phyloP scores from a whole-genome alignment of 2,888 invertebrate species.

The Junonia oenone region DNA sequence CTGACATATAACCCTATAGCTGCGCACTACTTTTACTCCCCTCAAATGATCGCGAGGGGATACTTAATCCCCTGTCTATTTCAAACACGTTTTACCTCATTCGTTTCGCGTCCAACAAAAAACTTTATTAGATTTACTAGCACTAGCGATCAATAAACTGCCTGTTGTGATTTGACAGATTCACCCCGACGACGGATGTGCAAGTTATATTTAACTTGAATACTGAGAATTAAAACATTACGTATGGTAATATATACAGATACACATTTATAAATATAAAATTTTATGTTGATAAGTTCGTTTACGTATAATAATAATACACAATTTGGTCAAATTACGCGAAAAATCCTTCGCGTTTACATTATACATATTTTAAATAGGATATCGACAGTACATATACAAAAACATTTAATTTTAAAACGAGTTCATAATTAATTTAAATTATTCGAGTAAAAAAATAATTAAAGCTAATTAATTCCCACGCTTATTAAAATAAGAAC shows the following conservation, averaged over 20 bases:
- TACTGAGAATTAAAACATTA: background rate
- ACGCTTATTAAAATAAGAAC: slow-evolving; percentile 25
- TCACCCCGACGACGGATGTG: slow-evolving; percentile 30
- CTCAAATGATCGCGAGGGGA: slow-evolving; percentile 55
- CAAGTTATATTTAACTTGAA: background rate
- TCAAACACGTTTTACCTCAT: slow-evolving; percentile 79
- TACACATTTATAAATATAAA: background rate
- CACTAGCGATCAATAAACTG: slow-evolving; percentile 58
- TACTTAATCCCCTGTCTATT: slow-evolving; percentile 78
- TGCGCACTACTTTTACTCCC: slow-evolving; percentile 38
- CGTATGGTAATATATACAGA: background rate
- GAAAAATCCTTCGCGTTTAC: background rate
- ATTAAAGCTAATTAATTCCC: slow-evolving; percentile 27
- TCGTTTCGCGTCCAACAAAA: slow-evolving; percentile 73
- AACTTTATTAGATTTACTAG: slow-evolving; percentile 72
- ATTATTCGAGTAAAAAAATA: slow-evolving; percentile 14
- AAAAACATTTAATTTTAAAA: background rate
- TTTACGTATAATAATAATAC: background rate
- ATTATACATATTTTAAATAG: background rate
- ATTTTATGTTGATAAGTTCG: background rate
- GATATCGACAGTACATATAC: background rate
- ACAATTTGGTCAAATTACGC: background rate
- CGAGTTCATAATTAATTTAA: slow-evolving; percentile 14
- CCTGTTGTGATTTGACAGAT: slow-evolving; percentile 59
- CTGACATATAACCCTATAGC: slow-evolving; percentile 30